Percentiles rank a stretch among this genome's conserved stretches.
Conservation (phyloP, 2,888 invertebrate genomes). For the Cordilura impudica region DNA sequence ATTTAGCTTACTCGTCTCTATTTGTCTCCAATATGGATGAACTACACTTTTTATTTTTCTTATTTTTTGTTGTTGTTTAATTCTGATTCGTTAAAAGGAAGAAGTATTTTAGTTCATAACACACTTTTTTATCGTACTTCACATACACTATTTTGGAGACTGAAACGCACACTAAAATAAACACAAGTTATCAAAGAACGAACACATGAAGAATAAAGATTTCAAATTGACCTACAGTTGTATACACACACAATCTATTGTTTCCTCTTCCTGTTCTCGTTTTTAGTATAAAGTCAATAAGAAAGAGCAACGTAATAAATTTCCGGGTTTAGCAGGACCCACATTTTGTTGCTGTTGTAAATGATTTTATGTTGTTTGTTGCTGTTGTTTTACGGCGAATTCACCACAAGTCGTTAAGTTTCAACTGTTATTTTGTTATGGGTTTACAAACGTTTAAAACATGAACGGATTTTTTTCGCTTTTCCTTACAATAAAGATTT, state of each 20-base stretch:
- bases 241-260: background rate
- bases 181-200: too few species aligned
- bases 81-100: slow-evolving; percentile 6
- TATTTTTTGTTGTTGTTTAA: background rate
- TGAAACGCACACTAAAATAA: slow-evolving; percentile 12
- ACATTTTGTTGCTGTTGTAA: background rate
- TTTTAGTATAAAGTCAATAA: background rate
- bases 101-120: slow-evolving; percentile 16
- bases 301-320: background rate
- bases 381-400: slow-evolving; percentile 52
- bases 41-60: background rate
- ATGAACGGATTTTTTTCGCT: background rate
- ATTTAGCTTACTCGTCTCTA: slow-evolving; percentile 39
- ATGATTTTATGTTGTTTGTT: too few species aligned
- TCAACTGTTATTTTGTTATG: too few species aligned
- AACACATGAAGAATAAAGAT: background rate
- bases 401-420: slow-evolving; percentile 51
- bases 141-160: background rate
- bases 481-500: too few species aligned
- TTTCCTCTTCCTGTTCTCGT: background rate
- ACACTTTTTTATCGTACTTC: slow-evolving; percentile 3
- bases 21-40: background rate
- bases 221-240: background rate
- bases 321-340: slow-evolving; percentile 20
- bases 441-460: too few species aligned